Conservation (phyloP, 2,113 vertebrate genomes). For the Lynx canadensis region DNA sequence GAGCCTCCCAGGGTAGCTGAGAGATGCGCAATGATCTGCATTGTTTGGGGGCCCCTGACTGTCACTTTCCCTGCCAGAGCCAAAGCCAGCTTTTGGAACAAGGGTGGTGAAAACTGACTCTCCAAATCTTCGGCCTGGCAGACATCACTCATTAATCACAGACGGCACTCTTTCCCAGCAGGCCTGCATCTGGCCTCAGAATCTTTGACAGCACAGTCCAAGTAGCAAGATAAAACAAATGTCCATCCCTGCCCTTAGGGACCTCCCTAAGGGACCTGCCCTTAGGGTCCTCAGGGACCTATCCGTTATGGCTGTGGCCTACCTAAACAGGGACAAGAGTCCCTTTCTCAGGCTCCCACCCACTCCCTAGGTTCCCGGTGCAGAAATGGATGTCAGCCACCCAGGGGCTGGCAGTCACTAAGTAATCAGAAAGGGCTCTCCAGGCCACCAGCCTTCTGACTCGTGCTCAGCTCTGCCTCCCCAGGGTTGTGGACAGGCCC, state of each 20-base stretch:
- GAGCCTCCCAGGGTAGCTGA: background rate
- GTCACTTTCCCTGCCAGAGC: background rate
- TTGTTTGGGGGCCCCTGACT: background rate
- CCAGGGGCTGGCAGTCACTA: background rate
- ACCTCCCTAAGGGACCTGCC: background rate
- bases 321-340: background rate
- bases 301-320: background rate
- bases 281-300: background rate
- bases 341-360: background rate
- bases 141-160: background rate
- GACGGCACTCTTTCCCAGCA: background rate
- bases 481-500: background rate
- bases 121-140: background rate
- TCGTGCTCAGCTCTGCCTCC: background rate
- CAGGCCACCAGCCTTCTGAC: background rate
- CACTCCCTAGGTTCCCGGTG: background rate
- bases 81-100: background rate
- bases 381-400: background rate
- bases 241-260: background rate
- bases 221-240: background rate
- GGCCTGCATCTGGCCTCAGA: background rate
- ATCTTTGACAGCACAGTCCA: background rate
- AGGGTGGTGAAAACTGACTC: background rate
- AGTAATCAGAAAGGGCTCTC: background rate
- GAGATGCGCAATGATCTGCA: background rate